phyloP scores from a whole-genome alignment of 2,113 vertebrate genomes.

The Paracanthobrama guichenoti region DNA sequence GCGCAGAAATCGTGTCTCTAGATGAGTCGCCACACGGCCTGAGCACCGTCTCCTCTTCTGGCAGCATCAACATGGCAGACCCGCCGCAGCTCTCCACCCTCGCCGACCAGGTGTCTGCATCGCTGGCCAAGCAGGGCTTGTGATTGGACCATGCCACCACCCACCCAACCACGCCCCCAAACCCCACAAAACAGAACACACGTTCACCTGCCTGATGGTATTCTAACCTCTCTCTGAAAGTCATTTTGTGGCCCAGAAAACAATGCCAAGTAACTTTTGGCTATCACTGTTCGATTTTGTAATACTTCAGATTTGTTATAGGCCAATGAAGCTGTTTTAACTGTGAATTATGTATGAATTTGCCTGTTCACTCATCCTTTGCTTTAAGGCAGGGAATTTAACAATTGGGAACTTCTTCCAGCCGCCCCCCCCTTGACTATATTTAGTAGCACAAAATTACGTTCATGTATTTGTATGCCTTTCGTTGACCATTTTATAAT shows the following conservation, averaged over 20 bases:
- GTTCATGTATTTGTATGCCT: background rate
- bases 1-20: constrained; percentile 92
- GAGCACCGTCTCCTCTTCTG: constrained; percentile 95
- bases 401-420: background rate
- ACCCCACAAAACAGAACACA: background rate
- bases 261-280: constrained; percentile 36
- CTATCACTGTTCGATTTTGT: constrained; percentile 45
- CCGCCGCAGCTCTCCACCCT: constrained; percentile 94
- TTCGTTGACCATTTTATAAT: background rate
- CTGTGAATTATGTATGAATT: constrained; percentile 25
- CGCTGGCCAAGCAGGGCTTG: constrained; percentile 98
- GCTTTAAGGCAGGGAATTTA: background rate
- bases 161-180: background rate
- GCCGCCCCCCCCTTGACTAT: background rate
- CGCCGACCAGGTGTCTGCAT: constrained; percentile 95
- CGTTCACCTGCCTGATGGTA: constrained; percentile 47
- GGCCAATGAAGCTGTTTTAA: constrained; percentile 35
- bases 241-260: constrained; percentile 27
- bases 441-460: background rate
- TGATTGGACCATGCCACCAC: constrained; percentile 73
- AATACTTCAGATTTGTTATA: constrained; percentile 32
- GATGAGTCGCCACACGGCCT: constrained; percentile 92
- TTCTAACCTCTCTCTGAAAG: constrained; percentile 53
- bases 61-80: constrained; percentile 96
- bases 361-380: background rate